Base-by-base conservation (phyloP, 2,888 invertebrate genomes). In the Stramonita haemastoma region DNA sequence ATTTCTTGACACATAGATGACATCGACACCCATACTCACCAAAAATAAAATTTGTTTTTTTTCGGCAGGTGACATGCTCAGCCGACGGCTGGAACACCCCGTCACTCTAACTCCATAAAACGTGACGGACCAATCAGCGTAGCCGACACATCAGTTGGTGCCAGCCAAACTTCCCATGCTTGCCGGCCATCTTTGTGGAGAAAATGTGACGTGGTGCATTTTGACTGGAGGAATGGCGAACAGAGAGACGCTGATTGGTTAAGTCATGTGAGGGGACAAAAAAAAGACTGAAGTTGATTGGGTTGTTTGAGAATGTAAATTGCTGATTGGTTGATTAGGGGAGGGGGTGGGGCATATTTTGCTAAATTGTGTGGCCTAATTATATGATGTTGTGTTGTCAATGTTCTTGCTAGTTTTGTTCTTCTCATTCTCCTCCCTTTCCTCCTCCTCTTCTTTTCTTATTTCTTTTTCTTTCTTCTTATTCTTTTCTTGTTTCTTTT, bases 31-130 rank as follows among this genome's bases (percentile, higher is more conserved):
- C 73, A 73, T 79, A 13, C 11, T 79, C 32, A 6, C 46, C 13
- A 22, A 29, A 13, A 46, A 19, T 26, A 36, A 4, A 81, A 4
- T 83, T 11, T 36, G n/a, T 83, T n/a, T 83, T n/a, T 8, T 22
- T 22, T 83, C 29, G 36, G 46, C 81, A 83, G 81, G 81, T 22
- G 81, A 83, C 46, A 36, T 83, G 81, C 22, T 83, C 22, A 36
- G 26, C 81, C 36, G 81, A 83, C 81, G 26, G 36, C 81, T 83
- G 46, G 81, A 83, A 46, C 22, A 36, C 1, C 1, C 81, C 81
- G 81, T 83, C 36, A 26, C 46, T 26, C 22, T 29, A 13, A 1
- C 81, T 83, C 81, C 81, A 0, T 46, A 46, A 22, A 26, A 8
- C 19, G 26, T 60, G 22, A 83, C 29, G 13, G 77, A 83, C 81